These are phyloP conservation scores for Eucriotettix oculatus DNA, from an alignment of 2,888 invertebrate species.

Conservation along the genomic window DNA sequence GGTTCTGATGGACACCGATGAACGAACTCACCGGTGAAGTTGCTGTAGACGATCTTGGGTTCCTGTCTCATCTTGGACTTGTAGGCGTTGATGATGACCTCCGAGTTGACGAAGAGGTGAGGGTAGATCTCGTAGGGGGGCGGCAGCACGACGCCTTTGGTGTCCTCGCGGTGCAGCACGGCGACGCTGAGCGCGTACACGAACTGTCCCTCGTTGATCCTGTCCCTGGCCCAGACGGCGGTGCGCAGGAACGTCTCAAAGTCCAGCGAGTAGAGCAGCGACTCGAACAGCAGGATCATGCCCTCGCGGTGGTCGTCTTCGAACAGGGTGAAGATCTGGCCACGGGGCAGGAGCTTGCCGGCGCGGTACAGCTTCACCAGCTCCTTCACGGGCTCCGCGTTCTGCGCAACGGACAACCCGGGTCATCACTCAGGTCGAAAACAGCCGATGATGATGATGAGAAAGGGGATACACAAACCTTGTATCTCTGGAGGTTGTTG, in stretches of 20 bases:
- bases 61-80: conserved; percentile 13
- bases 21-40: conserved; percentile 15
- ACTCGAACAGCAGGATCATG: conserved; percentile 43
- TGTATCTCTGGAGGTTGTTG: conserved; percentile 38
- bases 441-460: not conserved
- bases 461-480: conserved; percentile 16
- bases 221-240: conserved; percentile 34
- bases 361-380: conserved; percentile 12
- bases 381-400: conserved; percentile 10
- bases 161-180: conserved; percentile 33
- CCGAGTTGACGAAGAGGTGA: conserved; percentile 21
- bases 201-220: conserved; percentile 39
- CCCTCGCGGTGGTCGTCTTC: conserved; percentile 38
- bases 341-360: conserved; percentile 13
- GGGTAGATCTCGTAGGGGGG: conserved; percentile 38
- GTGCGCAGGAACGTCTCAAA: conserved; percentile 45
- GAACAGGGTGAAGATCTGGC: conserved; percentile 19
- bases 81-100: conserved; percentile 19
- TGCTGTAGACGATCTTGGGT: conserved; percentile 17
- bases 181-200: conserved; percentile 36
- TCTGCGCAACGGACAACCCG: not conserved
- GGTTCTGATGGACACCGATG: no score
- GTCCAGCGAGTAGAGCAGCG: conserved; percentile 52
- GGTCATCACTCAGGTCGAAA: not conserved
- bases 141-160: conserved; percentile 33